phyloP scores from a whole-genome alignment of 2,113 vertebrate species.

The Eublepharis macularius region DNA sequence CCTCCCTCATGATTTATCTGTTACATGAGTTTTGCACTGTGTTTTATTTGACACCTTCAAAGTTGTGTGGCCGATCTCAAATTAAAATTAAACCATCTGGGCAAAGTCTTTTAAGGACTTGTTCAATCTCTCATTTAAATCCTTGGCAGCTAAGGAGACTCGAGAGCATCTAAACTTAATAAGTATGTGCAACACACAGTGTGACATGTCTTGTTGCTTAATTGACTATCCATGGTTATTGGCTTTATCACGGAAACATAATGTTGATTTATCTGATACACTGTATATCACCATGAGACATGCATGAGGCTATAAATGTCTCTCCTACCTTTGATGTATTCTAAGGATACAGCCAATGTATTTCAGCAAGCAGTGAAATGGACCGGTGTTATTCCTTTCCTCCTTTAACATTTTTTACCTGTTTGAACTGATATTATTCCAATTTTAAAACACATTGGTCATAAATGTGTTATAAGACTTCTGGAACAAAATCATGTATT shows the following conservation, averaged over 20 bases:
- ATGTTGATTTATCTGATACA: constrained; percentile 57
- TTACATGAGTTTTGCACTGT: background rate
- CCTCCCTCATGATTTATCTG: background rate
- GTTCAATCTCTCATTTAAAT: constrained; percentile 13
- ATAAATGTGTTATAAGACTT: constrained; percentile 14
- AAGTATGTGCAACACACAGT: constrained; percentile 51
- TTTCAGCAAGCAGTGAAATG: constrained; percentile 19
- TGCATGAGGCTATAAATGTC: constrained; percentile 52
- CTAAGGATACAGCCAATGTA: background rate
- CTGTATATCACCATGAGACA: constrained; percentile 45
- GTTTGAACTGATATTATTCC: constrained; percentile 34
- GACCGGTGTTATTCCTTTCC: background rate
- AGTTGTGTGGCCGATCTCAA: constrained; percentile 14
- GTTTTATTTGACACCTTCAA: background rate
- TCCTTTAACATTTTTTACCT: constrained; percentile 30
- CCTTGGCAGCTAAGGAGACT: background rate
- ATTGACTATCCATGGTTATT: constrained; percentile 58
- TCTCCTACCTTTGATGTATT: constrained; percentile 52
- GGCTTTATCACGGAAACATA: constrained; percentile 54
- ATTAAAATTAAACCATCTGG: constrained; percentile 12
- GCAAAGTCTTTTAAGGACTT: constrained; percentile 2
- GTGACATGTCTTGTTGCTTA: constrained; percentile 56
- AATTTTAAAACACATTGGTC: background rate
- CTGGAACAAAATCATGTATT: background rate
- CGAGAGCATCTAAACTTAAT: constrained; percentile 35